Base-by-base conservation (phyloP, 2,113 vertebrate genomes). In the Amia ocellicauda region DNA sequence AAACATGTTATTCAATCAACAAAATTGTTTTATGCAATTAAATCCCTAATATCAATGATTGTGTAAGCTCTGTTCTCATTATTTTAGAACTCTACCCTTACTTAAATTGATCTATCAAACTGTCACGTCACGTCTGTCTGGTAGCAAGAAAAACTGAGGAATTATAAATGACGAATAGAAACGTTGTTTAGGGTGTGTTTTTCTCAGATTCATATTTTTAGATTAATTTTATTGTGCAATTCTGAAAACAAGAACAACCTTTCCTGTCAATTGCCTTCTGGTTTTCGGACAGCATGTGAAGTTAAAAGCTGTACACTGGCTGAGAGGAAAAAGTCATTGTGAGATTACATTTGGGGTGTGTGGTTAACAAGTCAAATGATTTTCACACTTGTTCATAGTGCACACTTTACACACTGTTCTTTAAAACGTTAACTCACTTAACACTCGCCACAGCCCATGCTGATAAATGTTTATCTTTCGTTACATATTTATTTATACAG, bases 141-240 rank as follows among this genome's bases (percentile, higher is more conserved):
- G n/a, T n/a, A n/a, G n/a, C n/a, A n/a, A n/a, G n/a, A n/a, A n/a
- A n/a, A n/a, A n/a, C n/a, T n/a, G n/a, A n/a, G n/a, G n/a, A n/a
- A n/a, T n/a, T n/a, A n/a, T n/a, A n/a, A n/a, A n/a, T n/a, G n/a
- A n/a, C n/a, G n/a, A n/a, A n/a, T n/a, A n/a, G n/a, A n/a, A n/a
- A n/a, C n/a, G n/a, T n/a, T n/a, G n/a, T n/a, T n/a, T n/a, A n/a
- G n/a, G n/a, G n/a, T n/a, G n/a, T n/a, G n/a, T n/a, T n/a, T n/a
- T n/a, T n/a, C n/a, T n/a, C n/a, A n/a, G n/a, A n/a, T n/a, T n/a
- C n/a, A n/a, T n/a, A 75, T 78, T 75, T 78, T 87, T 74, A 70
- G 73, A 82, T 86, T 84, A 77, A 86, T 86, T 85, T 82, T 78
- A 82, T 82, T 76, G 83, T 82, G 68, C 68, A 56, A 68, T 72